Conservation (phyloP, 2,113 vertebrate genomes). For the Burhinus bistriatus region DNA sequence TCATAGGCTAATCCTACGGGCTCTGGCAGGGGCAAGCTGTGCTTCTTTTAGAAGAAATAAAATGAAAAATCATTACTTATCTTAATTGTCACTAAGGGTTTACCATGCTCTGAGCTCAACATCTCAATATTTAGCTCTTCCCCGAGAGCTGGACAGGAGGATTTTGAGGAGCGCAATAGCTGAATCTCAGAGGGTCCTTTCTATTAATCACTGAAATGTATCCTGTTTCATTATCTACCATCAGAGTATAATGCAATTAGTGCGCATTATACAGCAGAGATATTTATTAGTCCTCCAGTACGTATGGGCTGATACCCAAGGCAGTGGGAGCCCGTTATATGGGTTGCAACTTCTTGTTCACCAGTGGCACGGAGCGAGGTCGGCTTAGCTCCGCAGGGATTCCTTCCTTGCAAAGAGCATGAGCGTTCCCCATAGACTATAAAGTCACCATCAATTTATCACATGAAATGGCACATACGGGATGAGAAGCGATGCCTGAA, state of each 20-base stretch:
- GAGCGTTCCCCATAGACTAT: rapidly evolving
- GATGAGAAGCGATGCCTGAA: neutral
- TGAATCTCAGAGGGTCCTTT: neutral
- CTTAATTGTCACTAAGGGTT: neutral
- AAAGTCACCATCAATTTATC: neutral
- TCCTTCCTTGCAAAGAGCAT: neutral
- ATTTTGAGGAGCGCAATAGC: neutral
- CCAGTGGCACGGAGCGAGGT: neutral
- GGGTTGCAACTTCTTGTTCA: neutral
- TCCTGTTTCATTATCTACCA: constrained; percentile 3
- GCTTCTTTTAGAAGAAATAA: neutral
- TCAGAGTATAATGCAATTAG: neutral
- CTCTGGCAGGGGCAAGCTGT: neutral
- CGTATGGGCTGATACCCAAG: neutral
- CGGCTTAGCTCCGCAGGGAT: neutral
- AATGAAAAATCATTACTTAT: neutral
- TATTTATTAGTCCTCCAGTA: neutral
- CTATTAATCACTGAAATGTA: neutral
- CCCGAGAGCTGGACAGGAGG: neutral
- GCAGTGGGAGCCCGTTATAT: neutral
- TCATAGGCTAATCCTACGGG: neutral
- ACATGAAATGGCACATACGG: rapidly evolving
- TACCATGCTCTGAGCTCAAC: neutral
- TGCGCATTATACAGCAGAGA: neutral
- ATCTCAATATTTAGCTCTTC: neutral